phyloP scores from a whole-genome alignment of 2,113 vertebrate genomes.

The Chaetodon auriga region DNA sequence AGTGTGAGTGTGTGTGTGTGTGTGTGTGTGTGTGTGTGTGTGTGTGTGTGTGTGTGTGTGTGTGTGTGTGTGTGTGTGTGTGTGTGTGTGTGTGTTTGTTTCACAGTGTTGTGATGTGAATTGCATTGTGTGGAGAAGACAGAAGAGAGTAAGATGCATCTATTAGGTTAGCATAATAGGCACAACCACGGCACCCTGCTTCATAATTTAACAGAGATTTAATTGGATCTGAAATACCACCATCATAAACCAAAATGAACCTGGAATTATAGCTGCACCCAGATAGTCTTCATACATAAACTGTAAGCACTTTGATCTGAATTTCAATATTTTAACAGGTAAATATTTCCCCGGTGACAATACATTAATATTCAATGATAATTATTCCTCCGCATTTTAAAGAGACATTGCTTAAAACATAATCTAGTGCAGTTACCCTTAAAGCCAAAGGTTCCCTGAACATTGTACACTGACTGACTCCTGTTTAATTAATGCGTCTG shows the following conservation, averaged over 20 bases:
- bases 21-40: not conserved
- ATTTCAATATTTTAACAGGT: conserved; percentile 13
- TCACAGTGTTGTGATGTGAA: not conserved
- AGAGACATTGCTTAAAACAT: not conserved
- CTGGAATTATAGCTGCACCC: not conserved
- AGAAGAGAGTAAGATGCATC: not conserved
- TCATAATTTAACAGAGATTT: conserved; percentile 17
- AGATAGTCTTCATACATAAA: not conserved
- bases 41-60: not conserved
- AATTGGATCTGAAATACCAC: conserved; percentile 8
- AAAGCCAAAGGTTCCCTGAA: not conserved
- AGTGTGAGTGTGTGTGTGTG: not conserved
- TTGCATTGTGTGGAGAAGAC: not conserved
- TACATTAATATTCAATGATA: not conserved
- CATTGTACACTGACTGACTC: no score
- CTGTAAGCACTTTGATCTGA: conserved; percentile 18
- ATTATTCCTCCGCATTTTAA: not conserved
- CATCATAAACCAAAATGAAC: conserved; percentile 11
- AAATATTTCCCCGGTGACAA: conserved; percentile 5
- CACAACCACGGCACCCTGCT: conserved; percentile 1
- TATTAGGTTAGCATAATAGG: conserved; percentile 4
- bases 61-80: no score
- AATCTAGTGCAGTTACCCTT: not conserved
- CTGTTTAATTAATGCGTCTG: not conserved
- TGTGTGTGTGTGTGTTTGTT: not conserved